Percentiles rank a stretch among this genome's conserved stretches.
These are phyloP conservation scores for Rhopalosiphum nymphaeae DNA, from an alignment of 2,888 invertebrate species.

Conservation along the genomic window DNA sequence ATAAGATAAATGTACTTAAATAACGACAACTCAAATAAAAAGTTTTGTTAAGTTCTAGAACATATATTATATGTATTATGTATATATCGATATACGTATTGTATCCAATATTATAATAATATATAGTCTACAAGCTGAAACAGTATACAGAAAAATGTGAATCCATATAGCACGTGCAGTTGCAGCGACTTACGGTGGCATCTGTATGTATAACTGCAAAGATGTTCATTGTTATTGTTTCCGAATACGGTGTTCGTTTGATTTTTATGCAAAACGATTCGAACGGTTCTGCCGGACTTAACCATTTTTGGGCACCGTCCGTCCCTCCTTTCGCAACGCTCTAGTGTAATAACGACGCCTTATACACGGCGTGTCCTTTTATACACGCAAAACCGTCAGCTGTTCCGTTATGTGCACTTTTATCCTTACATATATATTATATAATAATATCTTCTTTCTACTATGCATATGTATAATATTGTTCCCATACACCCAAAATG, in stretches of 20 bases:
- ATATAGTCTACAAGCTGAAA: not conserved
- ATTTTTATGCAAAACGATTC: constrained; percentile 27
- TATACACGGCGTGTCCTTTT: not conserved
- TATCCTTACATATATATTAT: not conserved
- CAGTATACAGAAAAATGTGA: not conserved
- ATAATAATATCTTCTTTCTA: not conserved
- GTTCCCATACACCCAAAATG: not conserved
- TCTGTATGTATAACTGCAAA: not conserved
- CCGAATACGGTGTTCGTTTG: not conserved
- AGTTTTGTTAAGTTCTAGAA: not conserved
- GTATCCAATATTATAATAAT: not conserved
- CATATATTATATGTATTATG: not conserved
- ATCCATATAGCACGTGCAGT: not conserved
- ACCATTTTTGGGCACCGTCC: not conserved
- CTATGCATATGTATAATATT: not conserved
- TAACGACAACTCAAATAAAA: not conserved
- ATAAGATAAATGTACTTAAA: not conserved
- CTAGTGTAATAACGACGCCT: not conserved
- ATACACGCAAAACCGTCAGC: not conserved
- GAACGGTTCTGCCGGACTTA: not conserved
- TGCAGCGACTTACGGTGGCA: not conserved
- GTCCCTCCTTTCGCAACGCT: not conserved
- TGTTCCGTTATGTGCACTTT: constrained; percentile 26
- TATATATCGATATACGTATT: not conserved
- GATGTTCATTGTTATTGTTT: not conserved